phyloP scores from a whole-genome alignment of 2,113 vertebrate genomes.

The Syrmaticus mikado region DNA sequence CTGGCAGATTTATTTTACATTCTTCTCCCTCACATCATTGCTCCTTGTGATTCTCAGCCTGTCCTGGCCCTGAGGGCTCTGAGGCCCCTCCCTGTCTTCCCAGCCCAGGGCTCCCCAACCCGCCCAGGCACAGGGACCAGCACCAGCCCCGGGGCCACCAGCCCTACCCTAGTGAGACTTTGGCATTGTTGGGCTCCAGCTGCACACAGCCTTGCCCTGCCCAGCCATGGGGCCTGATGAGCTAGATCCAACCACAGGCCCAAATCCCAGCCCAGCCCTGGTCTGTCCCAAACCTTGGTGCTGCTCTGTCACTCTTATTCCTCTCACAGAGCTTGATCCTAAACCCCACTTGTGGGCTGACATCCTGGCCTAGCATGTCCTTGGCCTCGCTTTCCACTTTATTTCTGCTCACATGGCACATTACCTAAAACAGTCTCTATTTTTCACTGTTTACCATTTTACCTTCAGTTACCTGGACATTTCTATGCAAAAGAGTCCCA shows the following conservation, averaged over 20 bases:
- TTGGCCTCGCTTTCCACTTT: background rate
- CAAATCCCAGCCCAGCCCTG: rapidly evolving
- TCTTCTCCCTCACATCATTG: background rate
- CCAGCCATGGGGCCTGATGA: rapidly evolving
- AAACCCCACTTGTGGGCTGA: rapidly evolving
- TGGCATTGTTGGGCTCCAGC: background rate
- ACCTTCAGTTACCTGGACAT: background rate
- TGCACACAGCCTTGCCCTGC: background rate
- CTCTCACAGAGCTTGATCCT: background rate
- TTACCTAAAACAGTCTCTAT: background rate
- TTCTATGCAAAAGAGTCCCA: background rate
- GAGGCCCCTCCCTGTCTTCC: background rate
- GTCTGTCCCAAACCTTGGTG: rapidly evolving
- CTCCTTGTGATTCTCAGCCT: background rate
- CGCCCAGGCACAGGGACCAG: background rate
- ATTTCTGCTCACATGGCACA: background rate
- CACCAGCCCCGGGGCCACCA: rapidly evolving
- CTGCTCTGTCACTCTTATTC: background rate
- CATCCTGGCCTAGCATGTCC: too few relatives aligned
- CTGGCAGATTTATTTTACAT: background rate
- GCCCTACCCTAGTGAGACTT: rapidly evolving
- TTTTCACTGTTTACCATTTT: background rate
- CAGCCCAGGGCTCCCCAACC: rapidly evolving
- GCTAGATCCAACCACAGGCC: rapidly evolving
- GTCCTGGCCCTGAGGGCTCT: rapidly evolving